Evolutionary conservation across 2,888 invertebrate genomes (phyloP).

Genomic region (Corbicula japonica): DNA sequence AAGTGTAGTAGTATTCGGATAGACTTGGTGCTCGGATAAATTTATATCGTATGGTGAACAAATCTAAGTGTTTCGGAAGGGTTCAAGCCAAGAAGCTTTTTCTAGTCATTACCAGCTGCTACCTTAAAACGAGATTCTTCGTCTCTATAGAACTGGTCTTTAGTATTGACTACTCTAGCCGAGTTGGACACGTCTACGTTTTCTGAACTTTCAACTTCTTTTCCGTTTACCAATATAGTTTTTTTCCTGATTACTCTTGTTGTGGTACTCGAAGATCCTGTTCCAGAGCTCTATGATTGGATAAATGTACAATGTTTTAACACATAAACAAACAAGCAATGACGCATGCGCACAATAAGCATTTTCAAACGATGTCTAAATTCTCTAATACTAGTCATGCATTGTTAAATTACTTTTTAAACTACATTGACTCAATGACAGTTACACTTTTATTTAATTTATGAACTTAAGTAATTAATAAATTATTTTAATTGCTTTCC

Average conservation of each 20-base stretch:
- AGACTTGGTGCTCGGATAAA: no score
- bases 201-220: conserved; percentile 21
- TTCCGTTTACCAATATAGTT: conserved; percentile 35
- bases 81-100: conserved; percentile 31
- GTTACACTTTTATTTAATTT: no score
- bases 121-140: conserved; percentile 68
- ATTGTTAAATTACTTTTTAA: no score
- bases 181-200: conserved; percentile 37
- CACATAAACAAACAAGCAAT: no score
- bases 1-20: no score
- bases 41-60: no score
- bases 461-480: no score
- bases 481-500: no score
- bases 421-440: no score
- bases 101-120: conserved; percentile 56
- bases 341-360: conserved; percentile 32
- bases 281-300: conserved; percentile 27
- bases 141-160: conserved; percentile 58
- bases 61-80: no score
- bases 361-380: no score
- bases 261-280: conserved; percentile 29
- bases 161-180: conserved; percentile 47
- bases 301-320: conserved; percentile 47
- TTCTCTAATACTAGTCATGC: no score
- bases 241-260: conserved; percentile 51